Conservation (phyloP, 1,140 invertebrate species). For the Atta cephalotes region DNA sequence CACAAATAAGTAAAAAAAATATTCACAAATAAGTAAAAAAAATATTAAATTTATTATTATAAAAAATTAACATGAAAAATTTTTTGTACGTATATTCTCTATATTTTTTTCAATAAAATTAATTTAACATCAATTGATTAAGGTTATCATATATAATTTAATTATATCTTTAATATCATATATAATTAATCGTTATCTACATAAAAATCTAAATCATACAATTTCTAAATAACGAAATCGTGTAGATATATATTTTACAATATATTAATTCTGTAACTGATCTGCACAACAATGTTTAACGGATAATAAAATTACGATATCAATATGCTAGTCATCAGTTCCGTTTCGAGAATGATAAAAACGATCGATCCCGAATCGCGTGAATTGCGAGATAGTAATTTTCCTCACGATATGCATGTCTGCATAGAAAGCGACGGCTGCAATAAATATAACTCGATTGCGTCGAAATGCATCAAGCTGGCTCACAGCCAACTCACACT, state of each 20-base stretch:
- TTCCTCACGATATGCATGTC: slow-evolving; percentile 38
- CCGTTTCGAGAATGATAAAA: slow-evolving; percentile 56
- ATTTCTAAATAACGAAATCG: neutral
- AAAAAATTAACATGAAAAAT: neutral
- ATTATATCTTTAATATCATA: no score
- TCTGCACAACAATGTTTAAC: neutral
- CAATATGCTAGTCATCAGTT: slow-evolving; percentile 21
- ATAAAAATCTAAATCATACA: neutral
- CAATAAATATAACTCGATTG: slow-evolving; percentile 67
- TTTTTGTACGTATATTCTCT: no score
- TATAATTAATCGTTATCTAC: neutral
- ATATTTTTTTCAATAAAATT: no score
- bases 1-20: neutral
- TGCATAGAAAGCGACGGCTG: slow-evolving; percentile 66
- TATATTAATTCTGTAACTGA: slow-evolving; percentile 16
- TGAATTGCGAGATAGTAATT: slow-evolving; percentile 72
- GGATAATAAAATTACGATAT: slow-evolving; percentile 64
- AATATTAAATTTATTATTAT: neutral
- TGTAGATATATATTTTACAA: slow-evolving; percentile 4
- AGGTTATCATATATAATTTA: neutral
- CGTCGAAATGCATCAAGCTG: slow-evolving; percentile 64
- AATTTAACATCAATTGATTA: neutral
- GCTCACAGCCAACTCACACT: slow-evolving; percentile 27
- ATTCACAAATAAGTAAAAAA: neutral
- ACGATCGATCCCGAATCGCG: slow-evolving; percentile 58